Evolutionary conservation across 2,113 vertebrate species (phyloP), one percentile per base, ranked within the genome.

Genomic region (Empidonax alnorum): DNA sequence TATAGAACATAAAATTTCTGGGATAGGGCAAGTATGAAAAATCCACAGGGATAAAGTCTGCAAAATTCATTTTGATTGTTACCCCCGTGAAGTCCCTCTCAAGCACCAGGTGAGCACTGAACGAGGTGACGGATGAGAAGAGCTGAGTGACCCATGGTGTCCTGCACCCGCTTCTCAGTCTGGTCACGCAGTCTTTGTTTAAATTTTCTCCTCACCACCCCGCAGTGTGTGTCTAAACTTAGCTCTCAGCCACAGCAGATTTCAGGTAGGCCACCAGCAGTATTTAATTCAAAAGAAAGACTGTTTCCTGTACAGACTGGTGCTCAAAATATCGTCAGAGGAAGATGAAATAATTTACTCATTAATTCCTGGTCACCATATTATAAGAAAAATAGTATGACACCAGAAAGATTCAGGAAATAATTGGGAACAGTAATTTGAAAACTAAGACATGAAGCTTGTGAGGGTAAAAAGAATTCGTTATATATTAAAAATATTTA

Each of bases 281-380:
- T 24, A 22, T 33, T 95, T 83, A 85, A 87, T 93, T 92, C 63
- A 87, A 94, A 95, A 95, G 84, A 77, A 78, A 67, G n/a, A 35
- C 74, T 80, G 59, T 73, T 95, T 85, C 61, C 71, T 94, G 59
- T 59, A 39, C 55, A 62, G 75, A 20, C n/a, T 59, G 25, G n/a
- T 22, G 41, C 63, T 77, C 76, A 56, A 90, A 90, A 93, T 83
- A 73, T 39, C 1, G 0, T 72, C 79, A 87, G 65, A 89, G 22
- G 62, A 81, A 90, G 61, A 94, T 67, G 42, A 94, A 95, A 81
- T 55, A 71, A 93, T 87, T 84, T 67, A 67, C 46, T 92, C 49
- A 77, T 76, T 93, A 89, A 72, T 89, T 88, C 28, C 55, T 79
- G 22, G 61, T 78, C 87, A 65, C 37, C 21, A 37, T 59, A 44